Evolutionary conservation across 1,140 invertebrate genomes (phyloP).

Genomic region (Plutomurus gul): DNA sequence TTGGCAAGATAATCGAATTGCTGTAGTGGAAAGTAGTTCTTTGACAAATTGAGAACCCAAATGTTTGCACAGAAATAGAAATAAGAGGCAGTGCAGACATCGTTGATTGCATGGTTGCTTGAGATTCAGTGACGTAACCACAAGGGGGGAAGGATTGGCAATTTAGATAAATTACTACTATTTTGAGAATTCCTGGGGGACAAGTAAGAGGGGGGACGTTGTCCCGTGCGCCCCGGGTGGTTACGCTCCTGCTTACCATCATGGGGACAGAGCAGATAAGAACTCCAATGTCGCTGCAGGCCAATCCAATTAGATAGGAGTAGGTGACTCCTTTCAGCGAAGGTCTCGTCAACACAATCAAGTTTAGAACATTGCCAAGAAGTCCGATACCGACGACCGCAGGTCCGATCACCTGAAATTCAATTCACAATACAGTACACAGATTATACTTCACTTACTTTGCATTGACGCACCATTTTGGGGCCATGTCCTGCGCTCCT

Average conservation of each 20-base stretch:
- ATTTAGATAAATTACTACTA: neutral
- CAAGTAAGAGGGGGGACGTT: neutral
- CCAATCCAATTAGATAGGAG: conserved; percentile 58
- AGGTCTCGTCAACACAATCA: conserved; percentile 58
- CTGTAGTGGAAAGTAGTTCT: too few species aligned
- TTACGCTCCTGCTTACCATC: conserved; percentile 52
- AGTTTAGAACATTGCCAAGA: conserved; percentile 59
- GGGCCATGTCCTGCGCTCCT: too few species aligned
- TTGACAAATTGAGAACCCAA: too few species aligned
- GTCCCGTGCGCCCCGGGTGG: too few species aligned
- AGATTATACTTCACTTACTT: too few species aligned
- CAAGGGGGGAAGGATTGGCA: neutral
- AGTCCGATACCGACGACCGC: conserved; percentile 57
- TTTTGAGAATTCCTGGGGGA: neutral
- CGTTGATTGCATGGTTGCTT: too few species aligned
- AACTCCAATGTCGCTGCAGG: conserved; percentile 57
- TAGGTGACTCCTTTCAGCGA: conserved; percentile 58
- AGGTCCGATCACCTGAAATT: conserved; percentile 56
- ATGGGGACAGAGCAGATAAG: conserved; percentile 57
- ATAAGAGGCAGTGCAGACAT: too few species aligned
- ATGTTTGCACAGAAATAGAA: too few species aligned
- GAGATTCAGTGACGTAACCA: neutral
- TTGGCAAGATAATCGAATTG: too few species aligned
- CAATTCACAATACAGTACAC: too few species aligned
- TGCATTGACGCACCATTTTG: too few species aligned